Evolutionary conservation across 2,113 vertebrate species (phyloP), one percentile per base, ranked within the genome.

Genomic region (Genyomyrus donnyi): DNA sequence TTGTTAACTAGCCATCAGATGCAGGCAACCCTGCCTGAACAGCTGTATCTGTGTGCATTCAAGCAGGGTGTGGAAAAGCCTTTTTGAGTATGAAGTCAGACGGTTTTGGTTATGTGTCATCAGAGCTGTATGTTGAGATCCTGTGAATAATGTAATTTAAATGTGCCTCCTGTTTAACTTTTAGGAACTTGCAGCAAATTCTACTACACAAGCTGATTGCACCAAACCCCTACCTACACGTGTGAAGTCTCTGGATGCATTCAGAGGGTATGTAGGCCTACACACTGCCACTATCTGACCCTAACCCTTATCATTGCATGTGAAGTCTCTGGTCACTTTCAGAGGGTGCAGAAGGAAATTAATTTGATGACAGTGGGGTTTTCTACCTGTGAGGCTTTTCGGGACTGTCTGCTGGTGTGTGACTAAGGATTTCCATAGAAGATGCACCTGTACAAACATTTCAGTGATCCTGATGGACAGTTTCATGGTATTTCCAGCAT

Each of bases 261-360:
- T 97, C 91, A 93, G 95, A 94, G 95, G 93, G 93, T 95, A 95
- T 92, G 95, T 94, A 84, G 56, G 27, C 87, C 92, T 94, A 24
- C 35, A 39, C 31, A 58, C 15, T 58, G 50, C 46, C 39, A 21
- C 86, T 21, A 42, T 42, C 39, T 83, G 42, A 83, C 15, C 91
- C 50, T 90, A 93, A 88, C 56, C 92, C 46, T 94, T 93, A 91
- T 70, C 90, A 13, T 89, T 93, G 84, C 94, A 90, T 58, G 90
- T 96, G 90, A 93, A 92, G 92, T 95, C 94, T 50, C 88, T 95
- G 93, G 94, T 95, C 89, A 91, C 93, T 11, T 95, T 97, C 91
- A 93, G 95, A 94, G 95, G 93, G 93, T 95, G 95, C 92, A 70
- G n/a, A 70, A 70, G 62, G 62, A 70, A 31, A 70, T 70, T 70